These are phyloP conservation scores for Enteromius fasciolatus DNA, from an alignment of 2,797 vertebrate genomes.

Conservation along the genomic window DNA sequence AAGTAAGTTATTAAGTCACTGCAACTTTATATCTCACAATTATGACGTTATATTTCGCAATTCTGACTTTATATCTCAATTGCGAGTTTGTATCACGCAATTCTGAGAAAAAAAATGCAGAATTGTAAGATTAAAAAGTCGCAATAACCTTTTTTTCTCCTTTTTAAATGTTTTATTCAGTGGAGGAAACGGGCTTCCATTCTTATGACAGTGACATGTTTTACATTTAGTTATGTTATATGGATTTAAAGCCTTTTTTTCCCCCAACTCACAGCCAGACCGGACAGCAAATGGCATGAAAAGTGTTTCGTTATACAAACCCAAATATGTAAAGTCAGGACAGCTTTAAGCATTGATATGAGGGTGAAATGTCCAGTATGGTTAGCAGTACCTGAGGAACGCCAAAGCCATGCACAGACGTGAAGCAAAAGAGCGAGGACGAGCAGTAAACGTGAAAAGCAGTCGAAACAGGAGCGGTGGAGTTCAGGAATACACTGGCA, in stretches of 20 bases:
- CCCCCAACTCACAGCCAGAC: not conserved
- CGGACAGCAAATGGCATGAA: not conserved
- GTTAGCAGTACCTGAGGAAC: slow-evolving; percentile 27
- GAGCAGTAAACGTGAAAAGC: slow-evolving; percentile 52
- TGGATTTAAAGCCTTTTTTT: not conserved
- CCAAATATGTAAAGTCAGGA: not conserved
- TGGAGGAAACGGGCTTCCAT: no score
- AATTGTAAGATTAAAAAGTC: no score
- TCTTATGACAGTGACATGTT: not conserved
- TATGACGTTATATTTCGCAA: no score
- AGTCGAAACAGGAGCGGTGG: slow-evolving; percentile 51
- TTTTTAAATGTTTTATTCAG: no score
- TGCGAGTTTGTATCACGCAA: no score
- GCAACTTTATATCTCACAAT: no score
- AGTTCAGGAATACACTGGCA: slow-evolving; percentile 72
- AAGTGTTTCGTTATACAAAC: not conserved
- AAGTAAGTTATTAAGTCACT: no score
- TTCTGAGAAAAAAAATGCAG: no score
- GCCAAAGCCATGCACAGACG: slow-evolving; percentile 57
- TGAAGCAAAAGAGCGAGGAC: slow-evolving; percentile 60
- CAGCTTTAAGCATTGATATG: not conserved
- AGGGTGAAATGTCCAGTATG: slow-evolving; percentile 28
- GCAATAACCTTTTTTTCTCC: no score
- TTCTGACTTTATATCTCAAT: no score
- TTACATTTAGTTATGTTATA: not conserved